Evolutionary conservation across 2,888 invertebrate species (phyloP), one percentile per base, ranked within the genome.

Genomic region (Iselma pallidipennis): DNA sequence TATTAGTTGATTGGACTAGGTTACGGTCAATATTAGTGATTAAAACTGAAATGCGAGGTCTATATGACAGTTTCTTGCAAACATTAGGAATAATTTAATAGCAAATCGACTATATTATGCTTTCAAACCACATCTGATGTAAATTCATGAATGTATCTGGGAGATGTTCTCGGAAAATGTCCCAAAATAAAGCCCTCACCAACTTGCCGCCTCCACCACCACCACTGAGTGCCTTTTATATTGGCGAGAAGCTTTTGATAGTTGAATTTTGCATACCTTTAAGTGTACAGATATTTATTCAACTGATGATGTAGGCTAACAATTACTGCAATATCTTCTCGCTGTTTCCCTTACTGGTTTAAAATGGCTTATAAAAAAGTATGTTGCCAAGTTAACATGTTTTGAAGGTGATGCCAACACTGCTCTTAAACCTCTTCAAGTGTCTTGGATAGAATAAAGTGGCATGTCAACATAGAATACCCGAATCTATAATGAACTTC

Each of bases 91-190:
- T 73, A 73, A 74, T 71, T 72, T 71, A 72, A 71, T 71, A 70
- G 66, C 68, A 64, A 73, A 70, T 71, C 69, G 72, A 73, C 37
- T 71, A 68, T 69, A 71, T 74, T 71, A 72, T 69, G 67, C 69
- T 68, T 64, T 62, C 66, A 64, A 67, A 68, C 74, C 72, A 66
- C 71, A 70, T 66, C 62, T 71, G 70, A 76, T 75, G 75, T 75
- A 74, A 76, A 76, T 76, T 76, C 76, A 76, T 76, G 73, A 75
- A n/a, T n/a, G 74, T 64, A 45, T 21, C 29, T 29, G 2, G 48
- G 26, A 16, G 37, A 37, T 37, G 26, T 59, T 68, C 70, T 69
- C 72, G 69, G 74, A 73, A 65, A 73, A 69, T 69, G 70, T 69
- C 71, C 71, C 71, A n/a, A n/a, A n/a, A n/a, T n/a, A n/a, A n/a